phyloP scores from a whole-genome alignment of 2,888 invertebrate genomes.

The Palloptera scutellata region DNA sequence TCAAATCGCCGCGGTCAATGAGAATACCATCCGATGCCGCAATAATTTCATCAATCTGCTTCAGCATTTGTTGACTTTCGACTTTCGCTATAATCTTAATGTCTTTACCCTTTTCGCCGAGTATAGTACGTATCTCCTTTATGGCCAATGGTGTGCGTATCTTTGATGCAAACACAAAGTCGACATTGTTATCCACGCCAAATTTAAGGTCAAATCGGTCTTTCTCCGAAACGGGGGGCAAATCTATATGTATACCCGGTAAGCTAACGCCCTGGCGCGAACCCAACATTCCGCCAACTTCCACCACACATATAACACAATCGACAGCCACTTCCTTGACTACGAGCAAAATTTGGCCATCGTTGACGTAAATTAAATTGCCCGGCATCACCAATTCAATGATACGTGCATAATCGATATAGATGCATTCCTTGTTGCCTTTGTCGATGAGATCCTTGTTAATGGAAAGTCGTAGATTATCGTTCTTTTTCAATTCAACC shows the following conservation, averaged over 20 bases:
- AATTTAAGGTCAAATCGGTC: conserved; percentile 88
- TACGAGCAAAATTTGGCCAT: conserved; percentile 89
- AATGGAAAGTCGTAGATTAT: conserved; percentile 81
- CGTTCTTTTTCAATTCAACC: conserved; percentile 83
- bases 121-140: conserved; percentile 79
- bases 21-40: conserved; percentile 92
- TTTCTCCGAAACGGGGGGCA: conserved; percentile 95
- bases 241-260: conserved; percentile 90
- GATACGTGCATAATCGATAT: conserved; percentile 93
- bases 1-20: conserved; percentile 95
- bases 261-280: conserved; percentile 94
- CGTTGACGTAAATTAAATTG: conserved; percentile 89
- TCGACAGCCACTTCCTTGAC: conserved; percentile 74
- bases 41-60: conserved; percentile 91
- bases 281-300: conserved; percentile 92
- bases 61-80: conserved; percentile 94
- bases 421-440: conserved; percentile 77
- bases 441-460: conserved; percentile 79
- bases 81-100: conserved; percentile 97
- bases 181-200: conserved; percentile 79
- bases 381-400: conserved; percentile 85
- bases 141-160: conserved; percentile 88
- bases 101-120: conserved; percentile 85
- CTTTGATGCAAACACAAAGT: conserved; percentile 96
- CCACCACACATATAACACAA: conserved; percentile 79